phyloP scores from a whole-genome alignment of 2,888 invertebrate genomes.

The Apoda limacodes region DNA sequence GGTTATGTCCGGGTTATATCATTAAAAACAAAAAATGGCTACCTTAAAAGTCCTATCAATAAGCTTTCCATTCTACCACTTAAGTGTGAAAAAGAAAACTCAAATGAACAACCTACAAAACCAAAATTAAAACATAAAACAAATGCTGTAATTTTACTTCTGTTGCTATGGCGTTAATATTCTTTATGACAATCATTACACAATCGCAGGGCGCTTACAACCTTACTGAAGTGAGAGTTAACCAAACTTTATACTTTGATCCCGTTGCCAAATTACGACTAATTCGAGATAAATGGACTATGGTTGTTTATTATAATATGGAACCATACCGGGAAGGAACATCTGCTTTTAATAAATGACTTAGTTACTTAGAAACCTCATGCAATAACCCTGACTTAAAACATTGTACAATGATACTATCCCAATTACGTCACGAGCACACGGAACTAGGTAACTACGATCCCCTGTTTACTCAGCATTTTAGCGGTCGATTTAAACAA shows the following conservation, averaged over 20 bases:
- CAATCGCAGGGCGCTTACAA: too few relatives aligned
- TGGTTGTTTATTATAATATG: slow-evolving; percentile 7
- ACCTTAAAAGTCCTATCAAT: slow-evolving; percentile 7
- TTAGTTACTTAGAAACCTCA: too few relatives aligned
- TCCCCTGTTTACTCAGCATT: too few relatives aligned
- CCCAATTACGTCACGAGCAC: too few relatives aligned
- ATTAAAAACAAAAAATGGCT: slow-evolving; percentile 13
- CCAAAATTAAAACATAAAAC: neutral
- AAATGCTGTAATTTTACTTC: neutral
- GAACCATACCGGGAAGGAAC: slow-evolving; percentile 4
- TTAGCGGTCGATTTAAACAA: too few relatives aligned
- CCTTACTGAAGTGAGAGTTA: slow-evolving; percentile 1
- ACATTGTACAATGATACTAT: too few relatives aligned
- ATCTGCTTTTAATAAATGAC: neutral
- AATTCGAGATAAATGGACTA: slow-evolving; percentile 5
- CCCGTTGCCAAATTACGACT: slow-evolving; percentile 2
- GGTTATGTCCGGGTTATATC: slow-evolving; percentile 15
- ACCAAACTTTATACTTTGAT: slow-evolving; percentile 7
- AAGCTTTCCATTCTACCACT: slow-evolving; percentile 4
- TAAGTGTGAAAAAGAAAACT: neutral
- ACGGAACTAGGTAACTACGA: too few relatives aligned
- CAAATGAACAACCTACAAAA: neutral
- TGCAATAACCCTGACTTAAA: too few relatives aligned
- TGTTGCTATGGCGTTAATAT: too few relatives aligned
- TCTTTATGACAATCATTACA: too few relatives aligned